Evolutionary conservation across 64 coral and sea anemone species (phyloP).

Genomic region (Montipora efflorescens): DNA sequence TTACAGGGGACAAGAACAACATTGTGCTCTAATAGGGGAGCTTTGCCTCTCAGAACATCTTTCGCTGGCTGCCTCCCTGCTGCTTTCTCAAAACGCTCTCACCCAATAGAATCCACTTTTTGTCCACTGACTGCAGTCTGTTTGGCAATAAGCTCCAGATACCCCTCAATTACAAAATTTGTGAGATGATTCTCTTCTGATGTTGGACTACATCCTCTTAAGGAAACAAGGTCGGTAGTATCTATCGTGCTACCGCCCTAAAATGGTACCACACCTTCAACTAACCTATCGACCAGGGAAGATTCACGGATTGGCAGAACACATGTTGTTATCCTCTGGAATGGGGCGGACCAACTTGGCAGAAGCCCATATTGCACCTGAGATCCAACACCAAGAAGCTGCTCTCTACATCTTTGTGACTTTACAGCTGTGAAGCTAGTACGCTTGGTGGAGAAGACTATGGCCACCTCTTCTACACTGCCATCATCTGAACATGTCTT

Average conservation of each 20-base stretch:
- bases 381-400: not conserved
- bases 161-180: not conserved
- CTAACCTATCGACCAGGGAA: not conserved
- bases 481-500: not conserved
- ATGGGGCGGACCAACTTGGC: not conserved
- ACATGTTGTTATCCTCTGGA: not conserved
- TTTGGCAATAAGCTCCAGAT: not conserved
- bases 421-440: not conserved
- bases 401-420: not conserved
- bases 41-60: not conserved
- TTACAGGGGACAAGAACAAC: constrained; percentile 20
- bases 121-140: not conserved
- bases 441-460: not conserved
- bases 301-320: not conserved
- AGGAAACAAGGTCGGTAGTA: not conserved
- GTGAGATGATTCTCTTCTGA: not conserved
- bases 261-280: not conserved
- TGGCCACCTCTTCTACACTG: not conserved
- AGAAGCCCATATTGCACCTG: not conserved
- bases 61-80: not conserved
- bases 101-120: not conserved
- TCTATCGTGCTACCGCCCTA: not conserved
- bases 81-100: not conserved
- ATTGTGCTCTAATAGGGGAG: not conserved
- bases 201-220: not conserved